Base-by-base conservation (phyloP, 2,113 vertebrate genomes). In the Cinclus mexicanus region DNA sequence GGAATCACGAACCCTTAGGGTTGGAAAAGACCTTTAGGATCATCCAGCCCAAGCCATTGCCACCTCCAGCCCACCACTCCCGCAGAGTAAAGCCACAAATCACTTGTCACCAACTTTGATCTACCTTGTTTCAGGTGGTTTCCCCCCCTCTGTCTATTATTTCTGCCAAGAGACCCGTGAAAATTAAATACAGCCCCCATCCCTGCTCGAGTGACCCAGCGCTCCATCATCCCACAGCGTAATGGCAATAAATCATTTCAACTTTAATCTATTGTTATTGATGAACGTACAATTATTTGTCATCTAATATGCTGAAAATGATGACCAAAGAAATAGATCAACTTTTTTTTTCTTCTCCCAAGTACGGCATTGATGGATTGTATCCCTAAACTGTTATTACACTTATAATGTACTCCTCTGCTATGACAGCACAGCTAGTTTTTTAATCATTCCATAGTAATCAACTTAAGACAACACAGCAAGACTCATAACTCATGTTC, bases 251-350 rank as follows among this genome's bases (percentile, higher is more conserved):
- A 99, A 99, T 99, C 99, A 99, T 98, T 98, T 98, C 98, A 99
- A 97, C 98, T 99, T 98, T 99, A 99, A 99, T 99, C 99, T 99
- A 99, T 98, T 99, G 99, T 99, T 99, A 99, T 99, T 99, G 99
- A 99, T 99, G 99, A 99, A 99, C 98, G 98, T 98, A 98, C 99
- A 99, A 99, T 99, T 99, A 99, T 99, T 99, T 99, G 99, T 99
- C 98, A 98, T 99, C 98, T 99, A 99, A 99, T 99, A 98, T 98
- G 97, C 98, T 98, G 98, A 98, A 99, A 99, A 99, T 98, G 98
- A 99, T 99, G 98, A 99, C 98, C 98, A 98, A 97, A 98, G 98
- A 99, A 99, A 98, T 98, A 98, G 98, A 98, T 98, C 98, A 98
- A 98, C 98, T 98, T 98, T 98, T 97, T 77, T 44, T 29, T 44